Base-by-base conservation (phyloP, 2,888 invertebrate genomes). In the Nomada fabriciana region DNA sequence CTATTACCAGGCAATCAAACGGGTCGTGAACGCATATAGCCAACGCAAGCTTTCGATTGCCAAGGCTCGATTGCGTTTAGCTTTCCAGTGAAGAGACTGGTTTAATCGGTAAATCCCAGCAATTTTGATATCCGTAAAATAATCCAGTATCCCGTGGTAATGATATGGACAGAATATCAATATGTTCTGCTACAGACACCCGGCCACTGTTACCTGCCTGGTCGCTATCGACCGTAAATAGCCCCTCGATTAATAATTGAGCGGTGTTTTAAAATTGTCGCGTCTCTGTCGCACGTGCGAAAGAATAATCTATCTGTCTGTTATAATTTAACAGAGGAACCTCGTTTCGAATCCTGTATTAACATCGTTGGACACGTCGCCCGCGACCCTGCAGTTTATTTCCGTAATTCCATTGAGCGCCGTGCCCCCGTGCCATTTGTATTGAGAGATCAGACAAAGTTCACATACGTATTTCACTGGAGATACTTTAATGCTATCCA, bases 121-220 rank as follows among this genome's bases (percentile, higher is more conserved):
- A 55, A 83, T 85, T 86, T 83, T 71, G 82, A 83, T 83, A 57
- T 57, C 50, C 73, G 29, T 57, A 64, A 64, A 82, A 75, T 77
- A 80, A 77, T 60, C 43, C 43, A 23, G 65, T 76, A 73, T 59
- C 65, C 70, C 20, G 23, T 57, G 53, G 67, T 74, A 82, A 82
- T 82, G 65, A 73, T 82, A 74, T 52, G 70, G 61, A 82, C 67
- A 60, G 67, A 57, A 57, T 71, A 68, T 70, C 82, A 43, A 67
- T 76, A 60, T 43, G 23, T 42, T 70, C 65, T 82, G 77, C 36
- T 67, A 59, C 53, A 53, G 77, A 83, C 82, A 82, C 61, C 82
- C 29, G 52, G 72, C 36, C 59, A 70, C 70, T 18, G 63, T 65
- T 69, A 53, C n/a, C 53, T 29, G 23, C n/a, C 53, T 52, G 70